Evolutionary conservation across 2,113 vertebrate genomes (phyloP), one percentile per base, ranked within the genome.

Genomic region (Lepidothrix coronata): DNA sequence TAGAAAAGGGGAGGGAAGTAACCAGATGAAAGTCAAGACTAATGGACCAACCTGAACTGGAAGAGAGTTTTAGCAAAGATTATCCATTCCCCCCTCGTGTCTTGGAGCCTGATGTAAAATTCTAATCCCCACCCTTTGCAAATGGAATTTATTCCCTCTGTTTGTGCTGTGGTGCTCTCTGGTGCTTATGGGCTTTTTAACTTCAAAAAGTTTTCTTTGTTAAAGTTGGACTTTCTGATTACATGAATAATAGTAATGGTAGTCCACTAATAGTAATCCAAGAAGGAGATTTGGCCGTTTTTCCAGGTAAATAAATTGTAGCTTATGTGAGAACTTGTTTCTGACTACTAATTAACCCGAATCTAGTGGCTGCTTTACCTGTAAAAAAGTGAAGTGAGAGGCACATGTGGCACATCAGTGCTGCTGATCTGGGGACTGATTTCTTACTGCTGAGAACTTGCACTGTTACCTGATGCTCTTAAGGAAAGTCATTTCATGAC

Each of bases 21-120:
- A 35, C 8, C 12, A 33, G 52, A 12, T 57, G 2, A 5, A 55
- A 52, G 13, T 55, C 43, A 14, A 24, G 58, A 14, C 22, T 25
- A 5, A 48, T 35, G 33, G 14, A 33, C 52, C 49, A 59, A 7
- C 4, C 20, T 67, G 65, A 63, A 63, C 21, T 21, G 9, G 35
- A 55, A 8, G 3, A 63, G 8, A 63, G 8, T 24, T 67, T 57
- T 2, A 31, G 25, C 49, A 51, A 41, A 66, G 46, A 24, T 25
- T 21, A 39, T 46, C 17, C 27, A 5, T 35, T 80, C 17, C 1
- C 13, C 0, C 1, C 44, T 55, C 15, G 30, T 33, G 0, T 24
- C 44, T 44, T 61, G 72, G 54, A 35, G 21, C 1, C 4, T 21
- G 37, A n/a, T 43, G 33, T 18, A 28, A 70, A 77, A 70, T 8